Evolutionary conservation across 2,888 invertebrate species (phyloP).

Genomic region (Agrotis exclamationis): DNA sequence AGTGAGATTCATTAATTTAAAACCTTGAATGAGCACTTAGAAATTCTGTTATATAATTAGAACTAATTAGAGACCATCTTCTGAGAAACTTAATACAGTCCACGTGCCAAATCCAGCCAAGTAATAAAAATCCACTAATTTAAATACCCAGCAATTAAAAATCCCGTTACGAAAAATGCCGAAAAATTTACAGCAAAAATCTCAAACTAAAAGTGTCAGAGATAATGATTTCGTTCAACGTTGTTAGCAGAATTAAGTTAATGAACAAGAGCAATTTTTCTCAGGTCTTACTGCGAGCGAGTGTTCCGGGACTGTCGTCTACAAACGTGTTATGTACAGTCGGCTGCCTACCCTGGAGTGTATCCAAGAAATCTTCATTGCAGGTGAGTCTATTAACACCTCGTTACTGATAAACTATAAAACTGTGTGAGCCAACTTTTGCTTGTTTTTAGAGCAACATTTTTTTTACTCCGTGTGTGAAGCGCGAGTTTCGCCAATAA

Average conservation of each 20-base stretch:
- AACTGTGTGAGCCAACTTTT: neutral
- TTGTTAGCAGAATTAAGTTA: slow-evolving; percentile 62
- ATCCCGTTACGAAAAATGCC: slow-evolving; percentile 5
- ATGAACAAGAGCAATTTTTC: slow-evolving; percentile 56
- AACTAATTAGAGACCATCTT: neutral
- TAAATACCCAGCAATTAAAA: slow-evolving; percentile 39
- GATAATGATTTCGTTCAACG: slow-evolving; percentile 59
- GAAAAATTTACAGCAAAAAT: slow-evolving; percentile 42
- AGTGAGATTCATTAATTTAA: neutral
- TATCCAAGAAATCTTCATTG: slow-evolving; percentile 98
- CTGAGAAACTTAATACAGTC: neutral
- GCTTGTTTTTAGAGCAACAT: neutral
- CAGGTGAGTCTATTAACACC: slow-evolving; percentile 82
- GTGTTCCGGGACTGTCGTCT: slow-evolving; percentile 97
- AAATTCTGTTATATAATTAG: neutral
- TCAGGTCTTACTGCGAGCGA: slow-evolving; percentile 96
- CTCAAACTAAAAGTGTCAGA: slow-evolving; percentile 48
- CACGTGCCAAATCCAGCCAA: slow-evolving; percentile 11
- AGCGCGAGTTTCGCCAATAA: too few relatives aligned
- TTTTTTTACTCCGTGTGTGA: neutral
- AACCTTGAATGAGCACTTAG: too few relatives aligned
- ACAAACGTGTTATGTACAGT: slow-evolving; percentile 98
- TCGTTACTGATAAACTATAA: neutral
- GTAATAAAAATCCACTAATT: slow-evolving; percentile 28
- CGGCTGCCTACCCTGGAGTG: slow-evolving; percentile 97